A percentile compares a stretch with the other conserved stretches of the same genome.
These are phyloP conservation scores for Actinopyga echinites DNA, from an alignment of 53 echinoderm and acorn worm species.

Conservation along the genomic window DNA sequence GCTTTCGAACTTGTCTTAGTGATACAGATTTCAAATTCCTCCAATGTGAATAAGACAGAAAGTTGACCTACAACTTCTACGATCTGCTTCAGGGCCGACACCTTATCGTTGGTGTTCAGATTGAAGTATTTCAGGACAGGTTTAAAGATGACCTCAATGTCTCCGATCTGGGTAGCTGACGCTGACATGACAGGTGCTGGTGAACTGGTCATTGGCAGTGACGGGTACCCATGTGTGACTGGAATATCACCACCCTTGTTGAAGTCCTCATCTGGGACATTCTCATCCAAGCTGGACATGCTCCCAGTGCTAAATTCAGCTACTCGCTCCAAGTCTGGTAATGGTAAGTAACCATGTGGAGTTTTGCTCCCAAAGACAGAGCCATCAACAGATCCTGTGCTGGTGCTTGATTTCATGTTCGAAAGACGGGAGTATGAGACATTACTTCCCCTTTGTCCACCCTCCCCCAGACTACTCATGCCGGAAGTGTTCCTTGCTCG, in stretches of 20 bases:
- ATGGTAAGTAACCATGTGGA: constrained; percentile 38
- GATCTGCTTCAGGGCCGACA: constrained; percentile 55
- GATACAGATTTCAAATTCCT: constrained; percentile 71
- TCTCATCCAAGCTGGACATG: constrained; percentile 24
- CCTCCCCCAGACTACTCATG: constrained; percentile 25
- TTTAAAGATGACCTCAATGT: constrained; percentile 89
- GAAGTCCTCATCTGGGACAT: neutral
- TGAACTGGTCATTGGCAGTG: constrained; percentile 1
- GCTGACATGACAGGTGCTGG: constrained; percentile 65
- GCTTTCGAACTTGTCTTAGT: constrained; percentile 69
- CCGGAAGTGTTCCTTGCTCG: constrained; percentile 35
- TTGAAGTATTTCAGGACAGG: constrained; percentile 86
- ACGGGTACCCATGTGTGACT: neutral
- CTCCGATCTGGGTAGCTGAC: constrained; percentile 75
- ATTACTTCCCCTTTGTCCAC: constrained; percentile 3
- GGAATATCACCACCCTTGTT: neutral
- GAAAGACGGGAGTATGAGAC: constrained; percentile 22
- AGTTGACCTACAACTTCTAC: constrained; percentile 64
- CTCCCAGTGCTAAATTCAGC: constrained; percentile 30
- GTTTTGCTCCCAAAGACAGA: constrained; percentile 30
- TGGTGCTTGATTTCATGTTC: neutral
- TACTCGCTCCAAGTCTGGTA: constrained; percentile 33
- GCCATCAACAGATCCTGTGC: constrained; percentile 28
- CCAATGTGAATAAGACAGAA: constrained; percentile 56
- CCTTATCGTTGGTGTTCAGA: constrained; percentile 65